A percentile compares a stretch with the other conserved stretches of the same genome.
Evolutionary conservation across 1,140 invertebrate species (phyloP).

Genomic region (Dendroctonus ponderosae): DNA sequence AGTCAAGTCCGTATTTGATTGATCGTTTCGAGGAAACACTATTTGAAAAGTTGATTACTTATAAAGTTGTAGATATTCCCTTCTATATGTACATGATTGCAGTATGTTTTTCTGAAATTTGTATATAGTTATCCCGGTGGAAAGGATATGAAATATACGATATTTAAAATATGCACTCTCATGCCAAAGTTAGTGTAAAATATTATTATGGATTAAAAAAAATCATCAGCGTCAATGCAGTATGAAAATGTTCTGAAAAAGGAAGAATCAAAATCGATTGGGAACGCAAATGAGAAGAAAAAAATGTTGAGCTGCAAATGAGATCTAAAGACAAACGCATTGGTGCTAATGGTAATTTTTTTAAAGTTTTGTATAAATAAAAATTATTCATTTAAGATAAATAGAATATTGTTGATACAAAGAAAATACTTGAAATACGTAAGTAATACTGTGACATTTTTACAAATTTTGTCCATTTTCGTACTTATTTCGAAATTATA

Average conservation of each 20-base stretch:
- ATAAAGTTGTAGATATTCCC: constrained; percentile 47
- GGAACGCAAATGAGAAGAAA: no score
- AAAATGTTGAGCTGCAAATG: no score
- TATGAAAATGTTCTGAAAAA: constrained; percentile 2
- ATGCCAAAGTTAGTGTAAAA: constrained; percentile 52
- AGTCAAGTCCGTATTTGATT: no score
- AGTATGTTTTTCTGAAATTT: constrained; percentile 42
- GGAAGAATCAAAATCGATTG: constrained; percentile 6
- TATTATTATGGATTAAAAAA: constrained; percentile 2
- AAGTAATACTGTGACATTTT: constrained; percentile 31
- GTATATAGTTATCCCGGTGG: constrained; percentile 45
- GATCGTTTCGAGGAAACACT: no score
- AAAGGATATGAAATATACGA: constrained; percentile 53
- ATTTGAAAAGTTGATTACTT: constrained; percentile 38
- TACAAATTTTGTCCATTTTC: constrained; percentile 19
- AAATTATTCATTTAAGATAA: not conserved
- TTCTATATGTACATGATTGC: constrained; percentile 48
- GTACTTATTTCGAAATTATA: constrained; percentile 24
- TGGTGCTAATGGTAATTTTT: constrained; percentile 13
- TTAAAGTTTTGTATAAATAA: constrained; percentile 3
- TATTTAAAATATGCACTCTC: constrained; percentile 49
- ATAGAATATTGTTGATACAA: constrained; percentile 24
- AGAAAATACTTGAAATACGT: constrained; percentile 38
- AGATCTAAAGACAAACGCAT: no score
- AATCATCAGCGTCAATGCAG: no score